phyloP scores from a whole-genome alignment of 2,888 invertebrate genomes.

The Epinotia bilunana region DNA sequence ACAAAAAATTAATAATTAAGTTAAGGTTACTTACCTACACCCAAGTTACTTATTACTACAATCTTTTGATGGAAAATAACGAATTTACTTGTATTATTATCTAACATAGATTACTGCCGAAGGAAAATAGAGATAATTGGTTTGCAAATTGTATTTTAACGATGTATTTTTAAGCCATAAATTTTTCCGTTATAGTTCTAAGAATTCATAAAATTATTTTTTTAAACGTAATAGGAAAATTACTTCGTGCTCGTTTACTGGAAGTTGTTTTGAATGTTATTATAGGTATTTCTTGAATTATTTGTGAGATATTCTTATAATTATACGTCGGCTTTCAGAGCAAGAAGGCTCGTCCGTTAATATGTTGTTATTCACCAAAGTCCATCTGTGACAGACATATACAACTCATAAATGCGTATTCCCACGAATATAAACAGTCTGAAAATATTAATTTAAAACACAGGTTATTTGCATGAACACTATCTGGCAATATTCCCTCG shows the following conservation, averaged over 20 bases:
- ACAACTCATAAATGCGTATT: neutral
- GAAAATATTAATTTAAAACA: neutral
- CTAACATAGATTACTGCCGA: neutral
- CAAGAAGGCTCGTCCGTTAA: neutral
- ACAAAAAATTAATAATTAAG: too few relatives aligned
- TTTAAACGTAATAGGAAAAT: neutral
- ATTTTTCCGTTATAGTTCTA: constrained; percentile 16
- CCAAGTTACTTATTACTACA: neutral
- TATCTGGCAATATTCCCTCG: constrained; percentile 1
- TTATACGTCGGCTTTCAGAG: neutral
- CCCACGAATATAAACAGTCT: neutral
- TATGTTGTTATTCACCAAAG: neutral
- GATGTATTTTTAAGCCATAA: constrained; percentile 1
- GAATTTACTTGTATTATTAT: neutral
- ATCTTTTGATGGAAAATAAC: constrained; percentile 4
- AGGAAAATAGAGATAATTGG: constrained; percentile 5
- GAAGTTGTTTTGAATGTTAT: neutral
- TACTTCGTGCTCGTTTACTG: neutral
- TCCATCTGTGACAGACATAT: neutral
- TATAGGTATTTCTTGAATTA: too few relatives aligned
- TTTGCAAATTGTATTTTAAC: constrained; percentile 23
- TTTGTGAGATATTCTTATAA: neutral
- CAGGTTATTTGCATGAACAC: neutral
- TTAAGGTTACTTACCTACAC: neutral
- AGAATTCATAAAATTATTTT: constrained; percentile 1